These are phyloP conservation scores for Parambassis ranga DNA, from an alignment of 2,797 vertebrate genomes.

Conservation along the genomic window DNA sequence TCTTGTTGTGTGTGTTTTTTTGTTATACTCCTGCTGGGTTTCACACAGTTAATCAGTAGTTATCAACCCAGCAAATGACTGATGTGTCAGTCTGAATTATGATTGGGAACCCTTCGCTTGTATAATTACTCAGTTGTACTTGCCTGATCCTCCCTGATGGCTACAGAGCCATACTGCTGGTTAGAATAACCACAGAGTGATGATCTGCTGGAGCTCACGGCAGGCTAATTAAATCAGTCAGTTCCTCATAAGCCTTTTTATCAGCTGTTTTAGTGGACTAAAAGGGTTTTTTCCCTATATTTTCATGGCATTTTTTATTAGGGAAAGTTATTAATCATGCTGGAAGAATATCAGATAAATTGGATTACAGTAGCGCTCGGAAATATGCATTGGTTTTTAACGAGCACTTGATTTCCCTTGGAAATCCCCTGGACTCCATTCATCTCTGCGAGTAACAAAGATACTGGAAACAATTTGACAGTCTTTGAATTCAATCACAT, in stretches of 20 bases:
- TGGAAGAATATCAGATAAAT: neutral
- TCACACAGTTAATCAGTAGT: neutral
- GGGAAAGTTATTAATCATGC: neutral
- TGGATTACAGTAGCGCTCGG: neutral
- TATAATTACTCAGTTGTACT: no score
- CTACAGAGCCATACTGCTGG: neutral
- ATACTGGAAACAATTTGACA: neutral
- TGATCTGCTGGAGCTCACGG: no score
- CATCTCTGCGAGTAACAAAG: neutral
- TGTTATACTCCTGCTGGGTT: neutral
- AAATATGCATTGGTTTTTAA: conserved; percentile 12
- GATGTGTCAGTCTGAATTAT: neutral
- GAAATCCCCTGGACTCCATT: neutral
- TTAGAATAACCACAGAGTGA: neutral
- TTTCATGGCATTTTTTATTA: neutral
- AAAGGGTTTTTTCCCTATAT: neutral
- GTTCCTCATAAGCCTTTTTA: neutral
- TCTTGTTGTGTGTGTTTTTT: no score
- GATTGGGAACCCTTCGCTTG: conserved; percentile 4
- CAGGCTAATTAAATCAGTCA: neutral
- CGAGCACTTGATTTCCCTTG: neutral
- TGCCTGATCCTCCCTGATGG: fast-evolving
- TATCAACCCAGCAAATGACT: neutral
- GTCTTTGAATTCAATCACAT: neutral
- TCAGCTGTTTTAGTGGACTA: neutral